phyloP scores from a whole-genome alignment of 2,113 vertebrate genomes.

The Solenodon paradoxus region DNA sequence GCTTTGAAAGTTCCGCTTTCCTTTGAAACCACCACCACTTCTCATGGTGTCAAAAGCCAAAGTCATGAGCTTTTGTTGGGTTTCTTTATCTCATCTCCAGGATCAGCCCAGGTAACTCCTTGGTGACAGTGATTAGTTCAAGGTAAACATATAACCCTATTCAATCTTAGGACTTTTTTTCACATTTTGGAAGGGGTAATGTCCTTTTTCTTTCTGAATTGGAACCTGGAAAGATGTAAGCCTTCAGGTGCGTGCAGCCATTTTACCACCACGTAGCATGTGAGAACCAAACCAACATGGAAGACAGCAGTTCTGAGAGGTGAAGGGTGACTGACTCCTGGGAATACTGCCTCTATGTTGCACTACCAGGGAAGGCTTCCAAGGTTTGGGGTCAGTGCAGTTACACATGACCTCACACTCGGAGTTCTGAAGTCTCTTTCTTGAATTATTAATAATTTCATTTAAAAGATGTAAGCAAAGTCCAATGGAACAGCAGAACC shows the following conservation, averaged over 20 bases:
- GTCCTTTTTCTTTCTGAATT: not conserved
- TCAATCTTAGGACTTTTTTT: not conserved
- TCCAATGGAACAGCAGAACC: not conserved
- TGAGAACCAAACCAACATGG: not conserved
- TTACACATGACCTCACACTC: not conserved
- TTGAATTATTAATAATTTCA: not conserved
- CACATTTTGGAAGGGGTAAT: not conserved
- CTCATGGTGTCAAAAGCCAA: not conserved
- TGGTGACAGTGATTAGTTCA: not conserved
- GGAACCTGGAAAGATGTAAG: not conserved
- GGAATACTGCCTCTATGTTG: not conserved
- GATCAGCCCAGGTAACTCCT: not conserved
- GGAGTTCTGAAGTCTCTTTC: not conserved
- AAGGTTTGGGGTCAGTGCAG: not conserved
- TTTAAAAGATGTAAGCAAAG: not conserved
- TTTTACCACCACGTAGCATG: not conserved
- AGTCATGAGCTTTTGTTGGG: not conserved
- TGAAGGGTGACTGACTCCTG: rapidly evolving
- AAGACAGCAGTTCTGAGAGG: not conserved
- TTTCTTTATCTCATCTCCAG: not conserved
- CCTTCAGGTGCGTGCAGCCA: too few relatives aligned
- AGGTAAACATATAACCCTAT: not conserved
- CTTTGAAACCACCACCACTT: not conserved
- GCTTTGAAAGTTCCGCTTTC: not conserved
- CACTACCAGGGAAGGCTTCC: not conserved